Evolutionary conservation across 2,113 vertebrate genomes (phyloP).

Genomic region (Myocastor coypus): DNA sequence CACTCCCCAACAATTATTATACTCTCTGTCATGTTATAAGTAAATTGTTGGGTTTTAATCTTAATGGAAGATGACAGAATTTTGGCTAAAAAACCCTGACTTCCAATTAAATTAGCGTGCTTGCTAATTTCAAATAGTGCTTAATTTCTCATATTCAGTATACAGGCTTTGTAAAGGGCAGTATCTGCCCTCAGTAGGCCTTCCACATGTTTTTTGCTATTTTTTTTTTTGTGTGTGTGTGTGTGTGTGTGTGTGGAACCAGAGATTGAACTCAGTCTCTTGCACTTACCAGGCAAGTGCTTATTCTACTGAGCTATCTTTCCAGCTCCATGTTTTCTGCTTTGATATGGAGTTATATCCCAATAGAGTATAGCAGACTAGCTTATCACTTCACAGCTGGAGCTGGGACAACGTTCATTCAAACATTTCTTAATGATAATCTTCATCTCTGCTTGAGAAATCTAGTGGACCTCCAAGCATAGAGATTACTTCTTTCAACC

Average conservation of each 20-base stretch:
- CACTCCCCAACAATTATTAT: slow-evolving; percentile 20
- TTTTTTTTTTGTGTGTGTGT: too few relatives aligned
- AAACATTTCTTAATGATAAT: not conserved
- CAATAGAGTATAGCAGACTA: not conserved
- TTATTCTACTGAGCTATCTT: too few relatives aligned
- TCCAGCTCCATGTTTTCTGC: not conserved
- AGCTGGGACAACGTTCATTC: too few relatives aligned
- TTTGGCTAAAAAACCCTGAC: slow-evolving; percentile 21
- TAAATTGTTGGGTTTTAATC: slow-evolving; percentile 55
- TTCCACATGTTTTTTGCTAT: not conserved
- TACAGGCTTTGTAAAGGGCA: slow-evolving; percentile 1
- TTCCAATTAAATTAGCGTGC: slow-evolving; percentile 61
- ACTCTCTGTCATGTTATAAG: slow-evolving; percentile 55
- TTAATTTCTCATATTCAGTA: not conserved
- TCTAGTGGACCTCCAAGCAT: not conserved
- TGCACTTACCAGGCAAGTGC: too few relatives aligned
- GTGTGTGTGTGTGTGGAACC: too few relatives aligned
- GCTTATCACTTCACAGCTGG: slow-evolving; percentile 3
- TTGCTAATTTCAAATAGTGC: slow-evolving; percentile 30
- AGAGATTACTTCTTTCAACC: slow-evolving; percentile 19
- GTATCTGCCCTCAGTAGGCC: not conserved
- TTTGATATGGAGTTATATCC: not conserved
- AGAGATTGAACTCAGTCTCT: too few relatives aligned
- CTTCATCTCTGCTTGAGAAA: not conserved
- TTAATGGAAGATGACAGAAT: slow-evolving; percentile 58